Percentiles rank a stretch among this genome's conserved stretches.
Evolutionary conservation across 2,797 vertebrate genomes (phyloP).

Genomic region (Erithacus rubecula): DNA sequence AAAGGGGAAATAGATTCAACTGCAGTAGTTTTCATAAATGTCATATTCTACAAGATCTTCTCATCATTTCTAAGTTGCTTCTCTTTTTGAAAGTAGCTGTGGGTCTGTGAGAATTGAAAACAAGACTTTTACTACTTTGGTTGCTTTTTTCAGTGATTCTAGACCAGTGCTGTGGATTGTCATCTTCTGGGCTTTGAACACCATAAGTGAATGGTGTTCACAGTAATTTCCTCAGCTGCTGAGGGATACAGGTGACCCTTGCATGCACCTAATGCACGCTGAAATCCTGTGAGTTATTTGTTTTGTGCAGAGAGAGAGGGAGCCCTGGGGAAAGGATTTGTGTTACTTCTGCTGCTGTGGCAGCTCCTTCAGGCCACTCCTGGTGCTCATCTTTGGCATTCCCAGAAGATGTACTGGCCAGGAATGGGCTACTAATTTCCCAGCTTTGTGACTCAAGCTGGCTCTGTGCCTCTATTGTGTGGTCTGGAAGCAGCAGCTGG

Average conservation of each 20-base stretch:
- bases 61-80: not conserved
- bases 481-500: not conserved
- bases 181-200: not conserved
- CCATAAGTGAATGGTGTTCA: not conserved
- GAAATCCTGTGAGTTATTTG: not conserved
- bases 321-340: not conserved
- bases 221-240: not conserved
- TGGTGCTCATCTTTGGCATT: not conserved
- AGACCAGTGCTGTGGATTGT: not conserved
- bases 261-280: not conserved
- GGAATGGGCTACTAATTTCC: not conserved
- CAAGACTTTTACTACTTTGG: not conserved
- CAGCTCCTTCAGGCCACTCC: not conserved
- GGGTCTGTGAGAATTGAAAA: not conserved
- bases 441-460: not conserved
- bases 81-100: not conserved
- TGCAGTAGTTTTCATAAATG: not conserved
- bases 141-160: not conserved
- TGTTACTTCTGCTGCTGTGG: not conserved
- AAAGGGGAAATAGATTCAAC: not conserved
- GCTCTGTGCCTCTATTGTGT: not conserved
- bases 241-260: not conserved
- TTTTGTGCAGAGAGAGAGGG: not conserved
- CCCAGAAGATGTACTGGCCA: not conserved
- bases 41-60: not conserved